phyloP scores from a whole-genome alignment of 2,797 vertebrate species.

The Gorsachius magnificus region DNA sequence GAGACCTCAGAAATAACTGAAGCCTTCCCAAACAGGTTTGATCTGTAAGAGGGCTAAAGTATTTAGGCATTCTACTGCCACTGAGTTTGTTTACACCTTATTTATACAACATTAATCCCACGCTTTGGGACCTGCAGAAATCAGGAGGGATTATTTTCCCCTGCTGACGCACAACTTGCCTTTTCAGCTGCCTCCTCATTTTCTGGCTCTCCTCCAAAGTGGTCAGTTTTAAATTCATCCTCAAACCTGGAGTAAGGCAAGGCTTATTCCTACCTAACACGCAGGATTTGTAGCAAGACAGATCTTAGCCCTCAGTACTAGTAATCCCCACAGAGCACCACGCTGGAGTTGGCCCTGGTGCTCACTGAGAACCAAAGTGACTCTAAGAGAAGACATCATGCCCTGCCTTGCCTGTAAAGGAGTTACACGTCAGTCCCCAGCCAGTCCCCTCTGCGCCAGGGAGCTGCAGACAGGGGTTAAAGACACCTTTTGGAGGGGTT shows the following conservation, averaged over 20 bases:
- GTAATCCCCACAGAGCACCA: neutral
- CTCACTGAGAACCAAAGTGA: neutral
- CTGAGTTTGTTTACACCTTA: slow-evolving; percentile 19
- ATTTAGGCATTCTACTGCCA: neutral
- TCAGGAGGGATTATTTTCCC: slow-evolving; percentile 24
- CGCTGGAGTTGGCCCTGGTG: neutral
- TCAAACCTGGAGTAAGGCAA: neutral
- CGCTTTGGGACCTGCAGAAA: neutral
- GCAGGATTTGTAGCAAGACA: neutral
- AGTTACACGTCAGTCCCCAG: neutral
- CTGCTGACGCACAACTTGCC: neutral
- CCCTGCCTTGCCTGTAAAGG: neutral
- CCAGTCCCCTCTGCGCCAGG: neutral
- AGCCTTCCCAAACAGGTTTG: neutral
- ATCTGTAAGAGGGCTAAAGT: neutral
- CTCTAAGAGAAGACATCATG: neutral
- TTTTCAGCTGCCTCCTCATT: neutral
- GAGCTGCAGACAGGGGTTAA: neutral
- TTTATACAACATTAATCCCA: slow-evolving; percentile 7
- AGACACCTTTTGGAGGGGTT: neutral
- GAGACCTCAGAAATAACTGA: slow-evolving; percentile 15
- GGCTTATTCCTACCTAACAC: neutral
- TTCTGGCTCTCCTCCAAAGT: neutral
- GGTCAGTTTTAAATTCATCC: neutral
- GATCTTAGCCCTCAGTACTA: neutral